Base-by-base conservation (phyloP, 2,888 invertebrate species). In the Hipparchia sbordonii region DNA sequence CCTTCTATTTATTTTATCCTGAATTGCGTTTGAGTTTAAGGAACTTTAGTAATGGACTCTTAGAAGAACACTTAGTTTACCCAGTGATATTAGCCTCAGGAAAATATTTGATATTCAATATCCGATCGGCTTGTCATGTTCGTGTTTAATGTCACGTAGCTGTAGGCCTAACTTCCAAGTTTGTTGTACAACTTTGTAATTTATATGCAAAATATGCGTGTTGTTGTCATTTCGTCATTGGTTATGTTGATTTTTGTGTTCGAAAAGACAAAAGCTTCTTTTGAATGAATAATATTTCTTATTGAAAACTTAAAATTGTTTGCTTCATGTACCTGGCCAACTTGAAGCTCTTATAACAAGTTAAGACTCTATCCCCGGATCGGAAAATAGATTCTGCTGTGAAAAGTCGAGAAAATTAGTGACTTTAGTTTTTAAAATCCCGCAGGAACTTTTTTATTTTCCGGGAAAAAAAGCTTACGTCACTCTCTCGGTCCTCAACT, bases 151-250 rank as follows among this genome's bases (percentile, higher is more conserved):
- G 59, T 60, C 59, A 60, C 59, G 59, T 60, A 59, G 13, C 23
- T 57, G 13, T 8, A 33, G 57, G 8, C n/a, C 46, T n/a, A 62
- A 13, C 61, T 45, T 45, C n/a, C n/a, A 45, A 62, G 46, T 48
- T 62, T 12, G 10, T 39, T 33, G 39, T 12, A 13, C 13, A 56
- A n/a, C 4, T 56, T 56, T 46, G 45, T 13, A 46, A 13, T 62
- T 46, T 62, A 62, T 45, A 61, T 46, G 45, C 45, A 4, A 61
- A 61, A 61, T 45, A n/a, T 61, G 46, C 48, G 46, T 62, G 45
- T 46, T n/a, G 62, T 62, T 12, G 12, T 61, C 61, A 61, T 61
- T 61, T 62, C 45, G 12, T 62, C 61, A 62, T 62, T 62, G 61
- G 1, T 45, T n/a, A 56, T 46, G 45, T 46, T 46, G 7, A 46